A percentile compares a stretch with the other conserved stretches of the same genome.
These are phyloP conservation scores for Macaca nemestrina DNA, from an alignment of 2,113 vertebrate genomes.

Conservation along the genomic window DNA sequence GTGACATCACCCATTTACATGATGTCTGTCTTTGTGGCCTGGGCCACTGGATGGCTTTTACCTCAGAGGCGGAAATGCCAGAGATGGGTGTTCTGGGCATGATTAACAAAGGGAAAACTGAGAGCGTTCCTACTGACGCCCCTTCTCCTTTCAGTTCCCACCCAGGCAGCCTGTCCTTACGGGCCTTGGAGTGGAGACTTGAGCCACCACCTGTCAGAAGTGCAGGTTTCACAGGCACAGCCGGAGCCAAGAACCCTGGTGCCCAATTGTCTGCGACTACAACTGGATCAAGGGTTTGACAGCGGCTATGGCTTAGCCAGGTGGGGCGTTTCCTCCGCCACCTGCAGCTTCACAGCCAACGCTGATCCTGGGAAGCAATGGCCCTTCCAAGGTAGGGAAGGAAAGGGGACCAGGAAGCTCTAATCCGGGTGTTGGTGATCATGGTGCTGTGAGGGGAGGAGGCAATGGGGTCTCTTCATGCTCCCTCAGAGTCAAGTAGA, in stretches of 20 bases:
- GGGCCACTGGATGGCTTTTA: neutral
- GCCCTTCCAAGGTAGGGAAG: constrained; percentile 77
- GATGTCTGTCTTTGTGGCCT: neutral
- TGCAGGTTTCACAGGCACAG: constrained; percentile 83
- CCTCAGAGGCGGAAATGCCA: fast-evolving
- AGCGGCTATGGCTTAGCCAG: constrained; percentile 44
- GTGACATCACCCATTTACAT: neutral
- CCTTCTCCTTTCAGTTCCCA: constrained; percentile 35
- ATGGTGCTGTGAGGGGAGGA: neutral
- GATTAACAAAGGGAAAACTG: neutral
- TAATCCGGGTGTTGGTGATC: fast-evolving
- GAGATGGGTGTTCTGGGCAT: neutral
- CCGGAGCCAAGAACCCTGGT: constrained; percentile 84
- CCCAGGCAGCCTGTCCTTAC: constrained; percentile 64
- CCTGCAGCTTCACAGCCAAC: constrained; percentile 79
- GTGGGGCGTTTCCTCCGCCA: constrained; percentile 68
- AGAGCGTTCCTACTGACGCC: no score
- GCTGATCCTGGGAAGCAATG: constrained; percentile 79
- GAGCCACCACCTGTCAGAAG: constrained; percentile 67
- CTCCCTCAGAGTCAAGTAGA: fast-evolving
- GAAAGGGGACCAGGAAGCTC: no score
- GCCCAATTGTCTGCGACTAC: constrained; percentile 82
- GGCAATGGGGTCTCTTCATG: neutral
- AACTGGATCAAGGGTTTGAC: constrained; percentile 80
- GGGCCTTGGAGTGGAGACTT: constrained; percentile 36